Evolutionary conservation across 2,113 vertebrate species (phyloP).

Genomic region (Neogobius melanostomus): DNA sequence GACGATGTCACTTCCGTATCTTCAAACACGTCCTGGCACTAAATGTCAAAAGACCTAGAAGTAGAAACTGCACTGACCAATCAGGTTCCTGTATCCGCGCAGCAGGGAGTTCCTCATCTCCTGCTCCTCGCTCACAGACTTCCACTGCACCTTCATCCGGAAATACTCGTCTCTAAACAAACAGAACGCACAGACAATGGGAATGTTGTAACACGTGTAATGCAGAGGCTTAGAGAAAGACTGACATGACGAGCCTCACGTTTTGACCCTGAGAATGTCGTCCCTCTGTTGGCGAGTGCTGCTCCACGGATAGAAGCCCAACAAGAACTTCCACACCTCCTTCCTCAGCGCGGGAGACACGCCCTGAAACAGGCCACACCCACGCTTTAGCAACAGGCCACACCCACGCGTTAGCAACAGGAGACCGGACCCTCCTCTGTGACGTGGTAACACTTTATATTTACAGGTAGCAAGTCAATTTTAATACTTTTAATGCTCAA

Average conservation of each 20-base stretch:
- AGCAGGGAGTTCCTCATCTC: slow-evolving; percentile 89
- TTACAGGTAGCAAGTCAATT: too few species aligned
- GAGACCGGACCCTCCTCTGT: too few species aligned
- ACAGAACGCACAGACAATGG: not conserved
- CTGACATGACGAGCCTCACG: slow-evolving; percentile 64
- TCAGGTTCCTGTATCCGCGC: slow-evolving; percentile 86
- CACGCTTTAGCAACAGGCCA: not conserved
- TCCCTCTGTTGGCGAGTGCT: slow-evolving; percentile 82
- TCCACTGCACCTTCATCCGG: slow-evolving; percentile 95
- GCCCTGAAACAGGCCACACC: slow-evolving; percentile 69
- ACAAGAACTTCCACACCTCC: slow-evolving; percentile 89
- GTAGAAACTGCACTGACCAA: slow-evolving; percentile 71
- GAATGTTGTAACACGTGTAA: not conserved
- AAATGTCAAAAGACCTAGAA: too few species aligned
- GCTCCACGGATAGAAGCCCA: slow-evolving; percentile 88
- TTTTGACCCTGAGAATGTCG: slow-evolving; percentile 80
- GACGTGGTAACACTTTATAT: too few species aligned
- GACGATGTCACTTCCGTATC: too few species aligned
- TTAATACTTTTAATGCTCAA: too few species aligned
- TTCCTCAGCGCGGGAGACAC: slow-evolving; percentile 77
- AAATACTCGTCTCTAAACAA: slow-evolving; percentile 86
- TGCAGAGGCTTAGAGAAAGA: too few species aligned
- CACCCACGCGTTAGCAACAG: not conserved
- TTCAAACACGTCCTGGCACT: too few species aligned
- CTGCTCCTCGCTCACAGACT: slow-evolving; percentile 88